Percentiles rank a stretch among this genome's conserved stretches.
phyloP scores from a whole-genome alignment of 2,113 vertebrate species.

The Hypomesus transpacificus region DNA sequence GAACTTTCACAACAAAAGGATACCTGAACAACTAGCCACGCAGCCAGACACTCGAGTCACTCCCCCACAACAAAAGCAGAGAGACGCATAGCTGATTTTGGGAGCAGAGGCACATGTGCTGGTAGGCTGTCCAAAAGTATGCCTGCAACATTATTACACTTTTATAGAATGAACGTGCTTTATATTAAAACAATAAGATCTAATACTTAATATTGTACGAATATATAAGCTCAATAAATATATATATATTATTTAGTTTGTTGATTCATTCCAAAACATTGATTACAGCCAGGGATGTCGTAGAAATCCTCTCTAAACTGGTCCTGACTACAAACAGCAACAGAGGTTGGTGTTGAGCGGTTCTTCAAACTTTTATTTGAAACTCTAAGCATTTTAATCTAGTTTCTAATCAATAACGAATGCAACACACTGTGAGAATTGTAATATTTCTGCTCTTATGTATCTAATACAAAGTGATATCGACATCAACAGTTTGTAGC shows the following conservation, averaged over 20 bases:
- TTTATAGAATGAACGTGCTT: not conserved
- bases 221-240: too few relatives aligned
- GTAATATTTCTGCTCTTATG: too few relatives aligned
- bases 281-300: not conserved
- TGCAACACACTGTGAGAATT: too few relatives aligned
- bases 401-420: too few relatives aligned
- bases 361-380: too few relatives aligned
- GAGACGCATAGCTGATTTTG: not conserved
- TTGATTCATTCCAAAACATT: too few relatives aligned
- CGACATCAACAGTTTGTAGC: too few relatives aligned
- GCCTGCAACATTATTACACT: not conserved
- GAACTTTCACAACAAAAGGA: slow-evolving; percentile 11
- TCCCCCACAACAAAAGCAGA: slow-evolving; percentile 4
- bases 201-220: too few relatives aligned
- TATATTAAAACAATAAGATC: too few relatives aligned
- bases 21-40: not conserved
- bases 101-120: not conserved
- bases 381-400: too few relatives aligned
- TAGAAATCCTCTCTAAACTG: not conserved
- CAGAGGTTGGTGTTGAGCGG: not conserved
- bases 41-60: not conserved
- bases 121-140: not conserved
- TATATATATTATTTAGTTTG: too few relatives aligned
- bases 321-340: not conserved
- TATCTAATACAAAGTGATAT: too few relatives aligned